Conservation (phyloP, 1,140 invertebrate species). For the Nasonia longicornis region DNA sequence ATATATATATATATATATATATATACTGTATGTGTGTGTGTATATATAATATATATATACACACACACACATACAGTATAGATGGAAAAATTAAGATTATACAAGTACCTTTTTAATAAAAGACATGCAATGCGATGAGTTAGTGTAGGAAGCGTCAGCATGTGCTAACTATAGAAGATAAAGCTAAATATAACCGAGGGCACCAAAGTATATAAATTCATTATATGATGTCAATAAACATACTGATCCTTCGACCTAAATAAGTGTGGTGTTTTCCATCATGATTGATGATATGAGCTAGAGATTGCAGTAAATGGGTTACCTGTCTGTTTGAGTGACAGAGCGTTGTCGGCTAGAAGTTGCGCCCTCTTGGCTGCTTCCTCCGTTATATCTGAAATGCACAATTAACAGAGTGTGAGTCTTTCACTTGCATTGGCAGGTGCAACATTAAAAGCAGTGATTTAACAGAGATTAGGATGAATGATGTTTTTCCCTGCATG, state of each 20-base stretch:
- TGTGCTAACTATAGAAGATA: constrained; percentile 71
- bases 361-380: constrained; percentile 65
- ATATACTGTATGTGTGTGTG: no score
- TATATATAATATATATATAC: no score
- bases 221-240: constrained; percentile 51
- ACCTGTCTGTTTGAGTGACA: constrained; percentile 59
- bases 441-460: constrained; percentile 68
- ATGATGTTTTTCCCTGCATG: constrained; percentile 68
- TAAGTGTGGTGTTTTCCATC: constrained; percentile 55
- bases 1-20: no score
- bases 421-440: constrained; percentile 42
- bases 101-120: constrained; percentile 62
- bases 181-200: constrained; percentile 71
- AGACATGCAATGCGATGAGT: constrained; percentile 61
- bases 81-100: constrained; percentile 16
- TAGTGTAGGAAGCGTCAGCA: constrained; percentile 68
- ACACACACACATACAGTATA: neutral
- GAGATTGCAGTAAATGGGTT: constrained; percentile 51
- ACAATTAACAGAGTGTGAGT: constrained; percentile 53
- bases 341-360: constrained; percentile 57
- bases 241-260: constrained; percentile 64
- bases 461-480: constrained; percentile 68
- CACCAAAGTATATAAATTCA: constrained; percentile 66
- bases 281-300: constrained; percentile 44
- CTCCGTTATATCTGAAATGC: constrained; percentile 67